Percentiles rank a stretch among this genome's conserved stretches.
Evolutionary conservation across 2,113 vertebrate genomes (phyloP).

Genomic region (Pholis gunnellus): DNA sequence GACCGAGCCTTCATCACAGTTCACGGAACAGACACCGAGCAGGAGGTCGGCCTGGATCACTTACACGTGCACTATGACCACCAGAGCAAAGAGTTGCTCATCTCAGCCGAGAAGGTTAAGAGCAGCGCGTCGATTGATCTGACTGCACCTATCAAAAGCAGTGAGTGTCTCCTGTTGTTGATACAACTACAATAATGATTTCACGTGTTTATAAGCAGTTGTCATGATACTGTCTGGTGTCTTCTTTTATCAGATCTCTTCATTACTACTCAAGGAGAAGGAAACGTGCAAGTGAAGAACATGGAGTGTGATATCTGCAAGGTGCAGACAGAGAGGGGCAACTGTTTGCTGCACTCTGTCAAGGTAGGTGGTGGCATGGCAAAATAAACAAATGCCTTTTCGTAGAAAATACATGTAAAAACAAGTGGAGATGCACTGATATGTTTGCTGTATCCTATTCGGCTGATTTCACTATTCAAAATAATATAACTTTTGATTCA

Average conservation of each 20-base stretch:
- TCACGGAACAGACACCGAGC: constrained; percentile 60
- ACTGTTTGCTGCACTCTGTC: constrained; percentile 89
- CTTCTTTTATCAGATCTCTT: constrained; percentile 85
- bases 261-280: constrained; percentile 87
- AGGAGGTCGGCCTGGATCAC: constrained; percentile 56
- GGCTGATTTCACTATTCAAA: neutral
- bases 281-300: constrained; percentile 88
- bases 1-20: constrained; percentile 85
- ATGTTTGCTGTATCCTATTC: neutral
- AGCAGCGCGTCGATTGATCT: constrained; percentile 84
- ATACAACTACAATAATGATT: neutral
- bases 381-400: neutral
- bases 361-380: constrained; percentile 83
- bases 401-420: neutral
- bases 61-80: constrained; percentile 86
- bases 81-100: constrained; percentile 80
- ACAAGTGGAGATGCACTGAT: no score
- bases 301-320: constrained; percentile 92
- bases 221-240: neutral
- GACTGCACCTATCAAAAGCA: constrained; percentile 87
- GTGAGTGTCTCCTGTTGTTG: constrained; percentile 79
- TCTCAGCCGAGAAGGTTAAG: constrained; percentile 77
- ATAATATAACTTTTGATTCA: neutral
- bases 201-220: neutral
- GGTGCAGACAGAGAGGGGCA: constrained; percentile 90